Evolutionary conservation across 2,888 invertebrate species (phyloP).

Genomic region (Nymphalis polychloros): DNA sequence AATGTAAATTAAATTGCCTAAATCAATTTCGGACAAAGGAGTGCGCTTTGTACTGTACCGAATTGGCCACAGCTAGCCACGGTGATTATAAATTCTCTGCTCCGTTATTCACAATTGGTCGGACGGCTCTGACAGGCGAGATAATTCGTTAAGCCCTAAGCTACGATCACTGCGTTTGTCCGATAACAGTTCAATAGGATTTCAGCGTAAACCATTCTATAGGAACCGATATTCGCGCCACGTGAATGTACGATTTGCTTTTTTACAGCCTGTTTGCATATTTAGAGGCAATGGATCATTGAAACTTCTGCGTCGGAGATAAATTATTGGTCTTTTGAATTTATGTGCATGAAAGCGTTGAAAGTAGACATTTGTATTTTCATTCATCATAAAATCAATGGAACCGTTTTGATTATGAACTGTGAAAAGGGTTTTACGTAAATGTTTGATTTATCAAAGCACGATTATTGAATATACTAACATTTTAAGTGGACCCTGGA

Average conservation of each 20-base stretch:
- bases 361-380: slow-evolving; percentile 9
- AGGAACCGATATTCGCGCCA: slow-evolving; percentile 13
- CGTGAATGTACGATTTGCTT: slow-evolving; percentile 6
- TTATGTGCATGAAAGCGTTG: slow-evolving; percentile 5
- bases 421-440: too few relatives aligned
- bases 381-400: neutral
- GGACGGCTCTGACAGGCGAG: slow-evolving; percentile 55
- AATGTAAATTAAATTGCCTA: slow-evolving; percentile 33
- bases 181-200: slow-evolving; percentile 70
- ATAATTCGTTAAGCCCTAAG: slow-evolving; percentile 76
- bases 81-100: slow-evolving; percentile 37
- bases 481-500: too few relatives aligned
- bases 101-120: slow-evolving; percentile 59
- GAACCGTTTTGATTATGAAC: neutral
- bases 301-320: slow-evolving; percentile 4
- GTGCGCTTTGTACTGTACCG: slow-evolving; percentile 29
- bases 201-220: slow-evolving; percentile 53
- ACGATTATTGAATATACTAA: too few relatives aligned
- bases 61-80: slow-evolving; percentile 37
- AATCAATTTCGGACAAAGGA: slow-evolving; percentile 35
- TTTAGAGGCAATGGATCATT: slow-evolving; percentile 6
- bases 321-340: slow-evolving; percentile 9
- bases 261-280: slow-evolving; percentile 9
- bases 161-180: slow-evolving; percentile 69
- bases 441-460: too few relatives aligned